Percentiles rank a stretch among this genome's conserved stretches.
Evolutionary conservation across 2,113 vertebrate genomes (phyloP).

Genomic region (Alaudala cheleensis): DNA sequence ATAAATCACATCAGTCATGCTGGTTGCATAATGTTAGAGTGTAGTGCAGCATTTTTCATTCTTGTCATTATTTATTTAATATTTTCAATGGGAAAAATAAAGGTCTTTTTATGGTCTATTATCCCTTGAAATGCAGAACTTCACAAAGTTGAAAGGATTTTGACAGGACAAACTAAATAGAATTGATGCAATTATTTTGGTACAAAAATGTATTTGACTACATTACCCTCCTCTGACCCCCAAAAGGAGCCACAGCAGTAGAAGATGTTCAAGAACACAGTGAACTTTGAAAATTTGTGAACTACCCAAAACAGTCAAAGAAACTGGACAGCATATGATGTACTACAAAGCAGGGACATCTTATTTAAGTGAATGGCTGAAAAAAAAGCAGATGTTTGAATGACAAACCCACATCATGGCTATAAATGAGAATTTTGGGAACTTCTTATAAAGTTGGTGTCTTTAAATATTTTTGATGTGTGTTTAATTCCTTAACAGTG

Average conservation of each 20-base stretch:
- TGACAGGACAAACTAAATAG: neutral
- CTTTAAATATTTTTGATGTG: neutral
- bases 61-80: conserved; percentile 29
- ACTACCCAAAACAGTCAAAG: neutral
- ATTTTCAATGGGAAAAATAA: neutral
- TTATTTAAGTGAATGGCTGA: neutral
- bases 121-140: neutral
- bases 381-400: neutral
- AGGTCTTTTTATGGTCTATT: neutral
- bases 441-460: neutral
- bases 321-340: neutral
- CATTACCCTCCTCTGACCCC: neutral
- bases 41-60: neutral
- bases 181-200: neutral
- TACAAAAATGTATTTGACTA: neutral
- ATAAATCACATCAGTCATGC: neutral
- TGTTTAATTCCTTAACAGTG: neutral
- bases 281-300: neutral
- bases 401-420: accelerated
- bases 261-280: neutral
- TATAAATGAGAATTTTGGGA: neutral
- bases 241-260: neutral
- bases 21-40: neutral
- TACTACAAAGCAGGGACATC: neutral
- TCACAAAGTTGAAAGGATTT: neutral